A percentile compares a stretch with the other conserved stretches of the same genome.
These are phyloP conservation scores for Tapirus indicus DNA, from an alignment of 2,797 vertebrate species.

Conservation along the genomic window DNA sequence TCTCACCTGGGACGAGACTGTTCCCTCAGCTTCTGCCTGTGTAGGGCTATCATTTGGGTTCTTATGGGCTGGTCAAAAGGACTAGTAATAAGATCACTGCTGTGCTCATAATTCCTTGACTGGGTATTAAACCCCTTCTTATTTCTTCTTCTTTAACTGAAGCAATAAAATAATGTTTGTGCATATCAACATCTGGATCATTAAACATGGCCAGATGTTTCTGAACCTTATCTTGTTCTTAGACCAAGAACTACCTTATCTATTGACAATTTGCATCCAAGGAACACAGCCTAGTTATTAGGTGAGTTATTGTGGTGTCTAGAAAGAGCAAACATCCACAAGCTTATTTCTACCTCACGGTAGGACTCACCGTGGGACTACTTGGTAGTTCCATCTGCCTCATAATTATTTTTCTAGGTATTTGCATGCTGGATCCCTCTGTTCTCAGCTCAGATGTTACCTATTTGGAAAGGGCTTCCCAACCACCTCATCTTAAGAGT, in stretches of 20 bases:
- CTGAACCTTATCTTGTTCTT: neutral
- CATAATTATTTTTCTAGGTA: neutral
- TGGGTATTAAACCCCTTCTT: neutral
- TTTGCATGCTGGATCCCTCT: neutral
- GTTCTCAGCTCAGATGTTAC: neutral
- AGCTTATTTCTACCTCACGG: neutral
- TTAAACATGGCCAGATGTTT: neutral
- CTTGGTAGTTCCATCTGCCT: neutral
- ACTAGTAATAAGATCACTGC: neutral
- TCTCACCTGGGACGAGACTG: neutral
- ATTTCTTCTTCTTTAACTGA: neutral
- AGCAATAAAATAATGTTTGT: neutral
- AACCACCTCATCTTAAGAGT: neutral
- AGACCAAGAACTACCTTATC: neutral
- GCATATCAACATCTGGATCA: neutral
- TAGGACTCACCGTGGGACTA: neutral
- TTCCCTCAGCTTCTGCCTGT: neutral
- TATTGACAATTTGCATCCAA: neutral
- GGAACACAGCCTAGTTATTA: neutral
- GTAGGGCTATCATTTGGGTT: neutral
- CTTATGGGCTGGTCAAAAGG: neutral
- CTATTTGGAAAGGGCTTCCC: no score
- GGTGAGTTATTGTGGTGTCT: neutral
- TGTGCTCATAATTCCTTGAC: neutral
- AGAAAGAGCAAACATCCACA: neutral